Percentiles rank a stretch among this genome's conserved stretches.
These are phyloP conservation scores for Muscicapa comitata DNA, from an alignment of 2,797 vertebrate species.

Conservation along the genomic window DNA sequence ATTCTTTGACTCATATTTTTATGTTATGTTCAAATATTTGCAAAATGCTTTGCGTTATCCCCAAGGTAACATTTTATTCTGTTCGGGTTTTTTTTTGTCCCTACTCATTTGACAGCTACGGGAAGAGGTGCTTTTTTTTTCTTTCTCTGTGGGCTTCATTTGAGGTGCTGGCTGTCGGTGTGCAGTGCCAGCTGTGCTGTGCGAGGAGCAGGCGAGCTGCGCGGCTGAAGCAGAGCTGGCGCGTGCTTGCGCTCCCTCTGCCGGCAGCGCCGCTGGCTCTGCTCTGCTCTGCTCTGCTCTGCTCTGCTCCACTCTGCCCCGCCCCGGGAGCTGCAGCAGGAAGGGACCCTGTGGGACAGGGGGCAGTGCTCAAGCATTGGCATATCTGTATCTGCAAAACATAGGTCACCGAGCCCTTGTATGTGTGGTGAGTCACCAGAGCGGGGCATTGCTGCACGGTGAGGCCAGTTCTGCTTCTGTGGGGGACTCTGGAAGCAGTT, in stretches of 20 bases:
- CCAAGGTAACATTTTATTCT: not conserved
- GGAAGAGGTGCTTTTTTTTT: not conserved
- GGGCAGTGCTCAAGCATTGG: not conserved
- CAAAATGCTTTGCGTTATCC: not conserved
- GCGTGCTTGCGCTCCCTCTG: slow-evolving; percentile 15
- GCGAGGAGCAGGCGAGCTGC: not conserved
- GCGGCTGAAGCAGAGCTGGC: fast-evolving
- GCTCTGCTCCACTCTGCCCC: not conserved
- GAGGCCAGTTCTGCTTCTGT: not conserved
- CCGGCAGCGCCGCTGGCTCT: not conserved
- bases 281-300: not conserved
- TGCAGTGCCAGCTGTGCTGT: not conserved
- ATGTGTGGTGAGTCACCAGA: not conserved
- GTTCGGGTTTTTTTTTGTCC: not conserved
- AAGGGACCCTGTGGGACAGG: no score
- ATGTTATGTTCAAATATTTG: not conserved
- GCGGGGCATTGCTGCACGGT: fast-evolving
- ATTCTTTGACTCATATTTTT: not conserved
- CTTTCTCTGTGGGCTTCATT: not conserved
- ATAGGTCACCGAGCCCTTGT: fast-evolving
- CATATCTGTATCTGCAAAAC: not conserved
- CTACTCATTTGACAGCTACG: not conserved
- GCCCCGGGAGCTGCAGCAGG: not conserved
- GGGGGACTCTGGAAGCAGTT: not conserved
- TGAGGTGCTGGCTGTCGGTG: not conserved